These are phyloP conservation scores for Campopleginae sp. DNA, from an alignment of 2,888 invertebrate genomes.

Conservation along the genomic window DNA sequence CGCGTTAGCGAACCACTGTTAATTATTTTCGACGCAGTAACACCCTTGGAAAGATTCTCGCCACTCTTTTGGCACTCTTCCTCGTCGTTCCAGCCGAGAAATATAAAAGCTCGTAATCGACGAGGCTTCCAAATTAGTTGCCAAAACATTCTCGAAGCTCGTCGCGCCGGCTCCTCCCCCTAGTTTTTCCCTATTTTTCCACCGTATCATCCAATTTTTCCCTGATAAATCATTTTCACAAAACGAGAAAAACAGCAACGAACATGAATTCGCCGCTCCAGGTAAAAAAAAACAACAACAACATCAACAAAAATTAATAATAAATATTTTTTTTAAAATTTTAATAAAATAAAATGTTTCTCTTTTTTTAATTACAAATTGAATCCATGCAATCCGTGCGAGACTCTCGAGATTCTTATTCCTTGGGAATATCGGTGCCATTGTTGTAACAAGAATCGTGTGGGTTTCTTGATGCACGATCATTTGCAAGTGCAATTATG, in stretches of 20 bases:
- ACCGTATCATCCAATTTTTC: not conserved
- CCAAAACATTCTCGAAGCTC: not conserved
- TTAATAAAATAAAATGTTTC: no score
- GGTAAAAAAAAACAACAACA: no score
- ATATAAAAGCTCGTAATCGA: slow-evolving; percentile 31
- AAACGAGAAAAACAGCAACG: no score
- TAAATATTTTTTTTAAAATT: no score
- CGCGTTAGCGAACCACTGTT: slow-evolving; percentile 37
- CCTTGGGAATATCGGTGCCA: slow-evolving; percentile 47
- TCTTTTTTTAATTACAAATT: no score
- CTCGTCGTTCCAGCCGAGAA: not conserved
- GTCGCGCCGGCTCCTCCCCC: not conserved
- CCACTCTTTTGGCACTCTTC: slow-evolving; percentile 5
- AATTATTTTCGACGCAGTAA: slow-evolving; percentile 19
- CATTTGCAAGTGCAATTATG: slow-evolving; percentile 41
- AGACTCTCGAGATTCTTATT: slow-evolving; percentile 9
- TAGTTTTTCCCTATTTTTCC: not conserved
- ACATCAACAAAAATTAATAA: no score
- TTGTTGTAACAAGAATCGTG: slow-evolving; percentile 50
- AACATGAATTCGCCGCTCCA: slow-evolving; percentile 43
- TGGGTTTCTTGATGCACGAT: slow-evolving; percentile 24
- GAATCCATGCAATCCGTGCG: no score
- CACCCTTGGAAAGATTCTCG: slow-evolving; percentile 11
- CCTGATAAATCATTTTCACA: not conserved
- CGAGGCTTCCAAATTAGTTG: not conserved